Conservation (phyloP, 1,140 invertebrate genomes). For the Camponotus pennsylvanicus region DNA sequence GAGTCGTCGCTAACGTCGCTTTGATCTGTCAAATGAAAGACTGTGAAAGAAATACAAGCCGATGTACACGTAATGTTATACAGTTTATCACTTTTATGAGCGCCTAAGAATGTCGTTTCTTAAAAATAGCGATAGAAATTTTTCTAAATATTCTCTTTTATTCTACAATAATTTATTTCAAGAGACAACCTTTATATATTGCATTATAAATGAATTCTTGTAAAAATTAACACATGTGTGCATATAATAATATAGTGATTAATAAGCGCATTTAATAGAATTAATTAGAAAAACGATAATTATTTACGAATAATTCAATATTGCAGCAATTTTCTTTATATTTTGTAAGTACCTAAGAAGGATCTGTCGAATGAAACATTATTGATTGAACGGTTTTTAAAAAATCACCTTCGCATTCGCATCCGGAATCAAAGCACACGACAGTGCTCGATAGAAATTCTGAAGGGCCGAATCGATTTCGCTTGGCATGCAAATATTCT, state of each 20-base stretch:
- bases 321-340: neutral
- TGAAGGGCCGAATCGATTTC: constrained; percentile 57
- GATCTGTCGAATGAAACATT: neutral
- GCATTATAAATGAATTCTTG: neutral
- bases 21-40: constrained; percentile 25
- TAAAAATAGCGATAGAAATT: neutral
- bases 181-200: neutral
- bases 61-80: neutral
- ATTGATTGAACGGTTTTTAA: neutral
- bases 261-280: neutral
- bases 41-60: neutral
- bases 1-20: neutral
- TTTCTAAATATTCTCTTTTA: neutral
- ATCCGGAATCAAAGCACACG: constrained; percentile 9
- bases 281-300: neutral
- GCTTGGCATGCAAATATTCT: constrained; percentile 76
- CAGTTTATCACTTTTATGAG: neutral
- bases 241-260: neutral
- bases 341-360: neutral
- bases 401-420: neutral
- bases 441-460: constrained; percentile 48
- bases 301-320: neutral
- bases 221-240: constrained; percentile 4
- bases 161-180: neutral
- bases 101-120: neutral